These are phyloP conservation scores for Trinectes maculatus DNA, from an alignment of 2,113 vertebrate genomes.

Conservation along the genomic window DNA sequence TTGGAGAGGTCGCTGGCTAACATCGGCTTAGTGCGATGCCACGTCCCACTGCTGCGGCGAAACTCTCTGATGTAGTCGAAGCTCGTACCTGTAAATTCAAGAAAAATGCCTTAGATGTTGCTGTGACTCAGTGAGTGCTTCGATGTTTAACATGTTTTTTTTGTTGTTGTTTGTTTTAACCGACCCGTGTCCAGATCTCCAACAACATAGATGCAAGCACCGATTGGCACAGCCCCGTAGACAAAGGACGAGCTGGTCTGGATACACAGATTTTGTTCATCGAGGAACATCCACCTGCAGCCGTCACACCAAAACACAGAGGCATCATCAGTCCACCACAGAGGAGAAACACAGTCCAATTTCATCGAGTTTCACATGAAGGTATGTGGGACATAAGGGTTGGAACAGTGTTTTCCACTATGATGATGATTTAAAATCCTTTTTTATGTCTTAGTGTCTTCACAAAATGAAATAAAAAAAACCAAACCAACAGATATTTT, in stretches of 20 bases:
- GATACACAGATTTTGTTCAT: conserved; percentile 94
- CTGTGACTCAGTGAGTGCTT: no score
- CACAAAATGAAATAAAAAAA: no score
- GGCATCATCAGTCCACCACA: no score
- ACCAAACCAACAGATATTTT: no score
- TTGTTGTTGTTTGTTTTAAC: conserved; percentile 17
- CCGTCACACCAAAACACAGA: background rate
- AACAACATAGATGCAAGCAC: conserved; percentile 96
- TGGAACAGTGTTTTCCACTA: no score
- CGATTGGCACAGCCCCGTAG: conserved; percentile 94
- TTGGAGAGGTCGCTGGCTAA: conserved; percentile 91
- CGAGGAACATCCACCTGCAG: conserved; percentile 94
- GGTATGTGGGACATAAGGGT: no score
- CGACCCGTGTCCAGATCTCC: conserved; percentile 97
- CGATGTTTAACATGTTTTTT: no score
- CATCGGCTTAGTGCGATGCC: conserved; percentile 93
- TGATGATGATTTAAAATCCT: no score
- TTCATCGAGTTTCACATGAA: no score
- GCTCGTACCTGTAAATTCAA: conserved; percentile 83
- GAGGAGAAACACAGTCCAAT: no score
- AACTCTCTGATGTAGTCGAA: conserved; percentile 98
- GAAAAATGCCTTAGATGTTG: background rate
- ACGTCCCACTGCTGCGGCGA: conserved; percentile 93
- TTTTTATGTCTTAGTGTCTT: no score
- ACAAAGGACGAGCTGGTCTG: conserved; percentile 96